Percentiles rank a stretch among this genome's conserved stretches.
phyloP scores from a whole-genome alignment of 2,113 vertebrate species.

The Sapajus apella region DNA sequence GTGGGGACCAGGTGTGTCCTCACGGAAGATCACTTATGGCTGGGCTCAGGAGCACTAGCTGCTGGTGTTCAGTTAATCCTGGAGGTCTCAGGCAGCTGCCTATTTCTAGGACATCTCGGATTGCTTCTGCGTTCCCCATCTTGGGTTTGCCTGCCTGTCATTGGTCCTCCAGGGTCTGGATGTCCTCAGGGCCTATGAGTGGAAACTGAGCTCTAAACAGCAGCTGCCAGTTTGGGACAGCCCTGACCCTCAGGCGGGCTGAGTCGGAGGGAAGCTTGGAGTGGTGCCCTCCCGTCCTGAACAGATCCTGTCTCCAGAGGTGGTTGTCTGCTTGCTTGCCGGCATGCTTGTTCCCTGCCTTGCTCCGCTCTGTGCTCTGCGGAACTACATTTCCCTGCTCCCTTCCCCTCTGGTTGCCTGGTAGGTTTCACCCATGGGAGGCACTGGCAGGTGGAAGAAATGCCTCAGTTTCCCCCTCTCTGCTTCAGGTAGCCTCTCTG shows the following conservation, averaged over 20 bases:
- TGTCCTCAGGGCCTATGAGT: background rate
- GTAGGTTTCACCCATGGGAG: background rate
- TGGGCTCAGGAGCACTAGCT: background rate
- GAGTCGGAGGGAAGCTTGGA: rapidly evolving
- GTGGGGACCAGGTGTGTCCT: background rate
- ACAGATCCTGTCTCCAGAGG: background rate
- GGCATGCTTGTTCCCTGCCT: background rate
- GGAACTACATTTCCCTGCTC: background rate
- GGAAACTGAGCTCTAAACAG: background rate
- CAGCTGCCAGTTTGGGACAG: background rate
- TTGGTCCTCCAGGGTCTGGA: background rate
- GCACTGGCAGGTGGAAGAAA: background rate
- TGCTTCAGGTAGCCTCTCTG: background rate
- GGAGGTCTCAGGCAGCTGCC: background rate
- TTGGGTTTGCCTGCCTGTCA: background rate
- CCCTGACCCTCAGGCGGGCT: background rate
- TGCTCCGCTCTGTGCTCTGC: background rate
- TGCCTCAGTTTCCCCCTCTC: background rate
- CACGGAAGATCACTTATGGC: rapidly evolving
- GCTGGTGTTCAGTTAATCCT: background rate
- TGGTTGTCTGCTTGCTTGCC: background rate
- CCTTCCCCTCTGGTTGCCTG: background rate
- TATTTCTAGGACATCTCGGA: background rate
- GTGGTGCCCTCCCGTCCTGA: background rate
- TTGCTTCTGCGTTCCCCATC: background rate